phyloP scores from a whole-genome alignment of 1,140 invertebrate genomes.

The Heliconius congener region DNA sequence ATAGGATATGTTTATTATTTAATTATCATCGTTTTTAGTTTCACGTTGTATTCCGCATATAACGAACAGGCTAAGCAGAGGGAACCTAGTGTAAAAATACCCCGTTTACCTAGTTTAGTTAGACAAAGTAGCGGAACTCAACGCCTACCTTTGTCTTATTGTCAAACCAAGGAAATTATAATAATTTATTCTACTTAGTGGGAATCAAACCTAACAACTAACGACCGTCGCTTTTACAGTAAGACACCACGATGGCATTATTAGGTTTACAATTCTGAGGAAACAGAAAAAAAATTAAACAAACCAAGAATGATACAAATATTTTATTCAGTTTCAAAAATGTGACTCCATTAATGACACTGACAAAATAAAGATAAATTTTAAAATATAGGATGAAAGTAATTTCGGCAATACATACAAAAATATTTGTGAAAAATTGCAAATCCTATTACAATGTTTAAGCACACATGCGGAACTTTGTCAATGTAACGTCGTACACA shows the following conservation, averaged over 20 bases:
- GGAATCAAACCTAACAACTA: too few species aligned
- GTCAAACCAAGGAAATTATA: too few species aligned
- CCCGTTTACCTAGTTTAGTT: too few species aligned
- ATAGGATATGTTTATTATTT: background rate
- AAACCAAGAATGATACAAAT: constrained; percentile 42
- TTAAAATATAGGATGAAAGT: constrained; percentile 45
- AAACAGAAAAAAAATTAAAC: constrained; percentile 16
- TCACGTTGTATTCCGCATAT: too few species aligned
- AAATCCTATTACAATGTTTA: constrained; percentile 44
- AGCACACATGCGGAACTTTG: constrained; percentile 38
- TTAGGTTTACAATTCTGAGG: background rate
- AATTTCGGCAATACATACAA: constrained; percentile 58
- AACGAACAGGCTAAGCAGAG: too few species aligned
- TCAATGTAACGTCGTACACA: constrained; percentile 34
- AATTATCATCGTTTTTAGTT: too few species aligned
- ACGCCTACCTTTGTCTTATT: too few species aligned
- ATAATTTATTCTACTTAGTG: too few species aligned
- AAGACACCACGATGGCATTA: too few species aligned
- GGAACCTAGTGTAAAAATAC: too few species aligned
- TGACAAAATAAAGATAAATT: constrained; percentile 53
- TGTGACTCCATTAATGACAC: constrained; percentile 72
- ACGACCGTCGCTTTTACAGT: too few species aligned
- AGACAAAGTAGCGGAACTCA: too few species aligned
- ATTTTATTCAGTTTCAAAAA: constrained; percentile 76
- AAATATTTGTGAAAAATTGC: constrained; percentile 42